Percentiles rank a stretch among this genome's conserved stretches.
Conservation (phyloP, 2,888 invertebrate species). For the Thelaira solivaga region DNA sequence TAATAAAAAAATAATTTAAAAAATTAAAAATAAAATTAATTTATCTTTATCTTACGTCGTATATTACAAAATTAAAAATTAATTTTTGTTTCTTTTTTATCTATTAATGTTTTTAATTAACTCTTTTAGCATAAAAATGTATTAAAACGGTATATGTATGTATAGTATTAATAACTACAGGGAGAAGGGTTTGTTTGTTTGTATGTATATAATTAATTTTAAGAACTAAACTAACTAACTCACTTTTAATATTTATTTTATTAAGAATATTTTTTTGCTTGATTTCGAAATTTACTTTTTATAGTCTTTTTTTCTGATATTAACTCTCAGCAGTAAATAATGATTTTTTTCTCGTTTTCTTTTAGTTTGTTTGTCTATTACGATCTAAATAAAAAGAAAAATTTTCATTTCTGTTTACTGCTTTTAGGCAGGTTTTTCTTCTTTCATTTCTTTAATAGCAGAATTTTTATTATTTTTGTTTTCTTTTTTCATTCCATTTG, state of each 20-base stretch:
- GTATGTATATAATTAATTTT: constrained; percentile 47
- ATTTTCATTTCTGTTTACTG: background rate
- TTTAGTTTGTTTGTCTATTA: constrained; percentile 11
- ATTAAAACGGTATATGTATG: constrained; percentile 59
- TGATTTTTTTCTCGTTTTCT: background rate
- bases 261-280: constrained; percentile 41
- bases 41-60: constrained; percentile 36
- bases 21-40: constrained; percentile 38
- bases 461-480: background rate
- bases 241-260: constrained; percentile 44
- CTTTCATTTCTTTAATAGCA: background rate
- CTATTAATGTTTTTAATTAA: constrained; percentile 5
- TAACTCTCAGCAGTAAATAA: constrained; percentile 34
- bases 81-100: constrained; percentile 25
- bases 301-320: constrained; percentile 63
- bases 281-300: constrained; percentile 36
- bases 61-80: constrained; percentile 58
- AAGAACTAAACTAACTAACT: constrained; percentile 54
- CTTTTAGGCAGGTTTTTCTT: constrained; percentile 39
- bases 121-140: constrained; percentile 53
- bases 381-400: background rate
- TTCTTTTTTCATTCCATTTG: background rate
- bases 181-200: constrained; percentile 26
- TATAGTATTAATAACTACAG: constrained; percentile 58
- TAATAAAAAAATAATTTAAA: constrained; percentile 43